Base-by-base conservation (phyloP, 1,140 invertebrate species). In the Drosophila malerkotliana region DNA sequence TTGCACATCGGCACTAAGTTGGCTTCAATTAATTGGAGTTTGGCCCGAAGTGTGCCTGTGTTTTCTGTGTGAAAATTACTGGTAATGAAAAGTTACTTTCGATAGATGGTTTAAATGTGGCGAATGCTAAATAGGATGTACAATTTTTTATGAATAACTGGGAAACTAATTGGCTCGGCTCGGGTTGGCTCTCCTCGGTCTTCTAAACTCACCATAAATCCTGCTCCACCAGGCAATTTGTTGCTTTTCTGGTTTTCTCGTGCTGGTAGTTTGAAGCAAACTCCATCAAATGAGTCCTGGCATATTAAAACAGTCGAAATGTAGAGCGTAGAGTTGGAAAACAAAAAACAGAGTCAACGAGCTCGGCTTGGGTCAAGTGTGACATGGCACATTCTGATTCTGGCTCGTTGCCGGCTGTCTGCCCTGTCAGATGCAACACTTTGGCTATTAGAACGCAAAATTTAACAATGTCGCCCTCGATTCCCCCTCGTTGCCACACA, bases 381-480 rank as follows among this genome's bases (percentile, higher is more conserved):
- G 67, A 71, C 67, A 69, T 28, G 64, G 67, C 67, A 80, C 81
- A 85, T 71, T 58, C 69, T 68, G 68, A 74, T 69, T 77, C 74
- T 80, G 73, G 53, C 49, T 52, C 53, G 77, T 74, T 56, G 75
- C 52, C 67, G 51, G 53, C 61, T 59, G 56, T 74, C 51, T 47
- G 45, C 52, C 41, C 62, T 64, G 53, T 53, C 61, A 61, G 57
- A 51, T 53, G 79, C 72, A 81, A 85, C 82, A 84, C 81, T 82
- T 87, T 75, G 73, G 63, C 78, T 81, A 87, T 85, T 78, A 78
- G 74, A 56, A 71, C 52, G 74, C 68, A 87, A 75, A 87, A 78
- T 85, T 82, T 82, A 88, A 81, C 82, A 85, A 82, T 85, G 82
- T 85, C 74, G 83, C 82, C 84, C 66, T 12, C 18, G n/a, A 15